Base-by-base conservation (phyloP, 2,888 invertebrate genomes). In the Scaptomyza flava region DNA sequence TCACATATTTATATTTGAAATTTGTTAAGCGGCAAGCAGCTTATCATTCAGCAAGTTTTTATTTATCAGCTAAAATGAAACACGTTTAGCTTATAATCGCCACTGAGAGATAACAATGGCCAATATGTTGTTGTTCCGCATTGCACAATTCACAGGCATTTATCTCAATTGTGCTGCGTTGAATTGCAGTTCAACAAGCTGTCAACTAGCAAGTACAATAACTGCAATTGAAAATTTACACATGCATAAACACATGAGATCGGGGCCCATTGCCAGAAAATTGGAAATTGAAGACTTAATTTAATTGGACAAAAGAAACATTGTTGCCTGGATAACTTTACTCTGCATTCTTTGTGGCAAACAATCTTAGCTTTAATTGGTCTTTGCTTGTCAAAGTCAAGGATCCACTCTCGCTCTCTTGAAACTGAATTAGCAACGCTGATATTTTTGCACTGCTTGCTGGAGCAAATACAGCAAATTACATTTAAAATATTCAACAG, bases 121-220 rank as follows among this genome's bases (percentile, higher is more conserved):
- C 34, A 50, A 36, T n/a, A 36, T 53, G 20, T 20, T 46, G 6
- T 14, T 51, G 2, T 53, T 63, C n/a, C 42, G 42, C 12, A 43
- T 48, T 72, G 45, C 56, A 72, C 12, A 48, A 38, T 27, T 11
- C 56, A 51, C 41, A 23, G 12, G 8, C 41, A 67, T 60, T 77
- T 54, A 54, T 38, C 38, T 60, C 52, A 73, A 75, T 75, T 69
- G 42, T 45, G 30, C 33, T 27, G 54, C 53, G 23, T 31, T 52
- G n/a, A 47, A 38, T 57, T 60, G 36, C 45, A 38, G 8, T 54
- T 30, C 17, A 36, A 41, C 38, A 33, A 27, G 33, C 30, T 46
- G 36, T 1, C 23, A 47, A 33, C 30, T 14, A 36, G 2, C 9
- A 6, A 41, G 9, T 4, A n/a, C 38, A 46, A 50, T 54, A 69